Conservation (phyloP, 2,888 invertebrate genomes). For the Metalampra italica region DNA sequence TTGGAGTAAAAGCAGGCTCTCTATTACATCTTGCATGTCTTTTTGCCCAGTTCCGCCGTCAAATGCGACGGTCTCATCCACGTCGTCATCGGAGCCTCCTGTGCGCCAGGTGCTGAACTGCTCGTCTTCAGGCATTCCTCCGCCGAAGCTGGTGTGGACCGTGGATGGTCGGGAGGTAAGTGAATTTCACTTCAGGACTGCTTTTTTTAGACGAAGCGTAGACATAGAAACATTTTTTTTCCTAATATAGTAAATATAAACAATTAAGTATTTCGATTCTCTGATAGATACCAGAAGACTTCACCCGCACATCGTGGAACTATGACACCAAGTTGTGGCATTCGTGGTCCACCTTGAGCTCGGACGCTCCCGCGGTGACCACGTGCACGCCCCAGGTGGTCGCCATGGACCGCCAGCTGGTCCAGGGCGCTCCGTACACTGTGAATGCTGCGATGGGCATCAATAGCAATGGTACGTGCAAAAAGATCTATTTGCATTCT, state of each 20-base stretch:
- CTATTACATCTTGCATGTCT: too few species aligned
- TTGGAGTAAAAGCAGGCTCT: too few species aligned
- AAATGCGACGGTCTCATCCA: not conserved
- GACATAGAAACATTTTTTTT: too few species aligned
- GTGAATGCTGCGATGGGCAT: constrained; percentile 17
- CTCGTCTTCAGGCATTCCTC: constrained; percentile 49
- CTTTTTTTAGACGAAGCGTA: not conserved
- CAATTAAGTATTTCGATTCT: too few species aligned
- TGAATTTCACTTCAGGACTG: too few species aligned
- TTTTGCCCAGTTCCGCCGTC: not conserved
- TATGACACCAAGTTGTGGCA: constrained; percentile 53
- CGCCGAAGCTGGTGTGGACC: constrained; percentile 50
- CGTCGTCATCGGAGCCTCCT: not conserved
- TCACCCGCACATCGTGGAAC: constrained; percentile 49
- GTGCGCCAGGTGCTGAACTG: constrained; percentile 40
- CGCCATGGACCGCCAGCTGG: constrained; percentile 17
- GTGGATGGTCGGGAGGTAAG: constrained; percentile 46
- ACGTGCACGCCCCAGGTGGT: constrained; percentile 43
- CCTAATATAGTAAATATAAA: too few species aligned
- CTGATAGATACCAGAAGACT: constrained; percentile 25
- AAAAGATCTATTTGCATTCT: too few species aligned
- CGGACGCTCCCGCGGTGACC: constrained; percentile 18
- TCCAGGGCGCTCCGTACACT: constrained; percentile 23
- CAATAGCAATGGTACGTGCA: not conserved
- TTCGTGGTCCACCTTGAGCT: constrained; percentile 51